A percentile compares a stretch with the other conserved stretches of the same genome.
phyloP scores from a whole-genome alignment of 2,113 vertebrate species.

The Salvator merianae region DNA sequence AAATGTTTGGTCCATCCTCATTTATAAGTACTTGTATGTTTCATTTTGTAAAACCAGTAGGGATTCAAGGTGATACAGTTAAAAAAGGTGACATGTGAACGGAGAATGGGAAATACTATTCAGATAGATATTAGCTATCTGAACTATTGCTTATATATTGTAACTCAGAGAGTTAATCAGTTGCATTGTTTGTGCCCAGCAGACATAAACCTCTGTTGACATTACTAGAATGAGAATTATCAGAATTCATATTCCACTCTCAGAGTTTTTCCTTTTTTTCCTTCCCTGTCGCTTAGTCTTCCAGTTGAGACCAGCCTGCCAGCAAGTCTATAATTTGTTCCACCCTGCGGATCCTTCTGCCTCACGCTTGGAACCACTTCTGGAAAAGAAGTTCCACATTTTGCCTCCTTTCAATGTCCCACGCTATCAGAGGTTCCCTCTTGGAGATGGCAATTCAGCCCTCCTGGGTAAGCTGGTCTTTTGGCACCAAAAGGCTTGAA shows the following conservation, averaged over 20 bases:
- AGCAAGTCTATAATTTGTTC: constrained; percentile 98
- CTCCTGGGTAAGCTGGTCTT: constrained; percentile 80
- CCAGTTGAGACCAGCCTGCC: constrained; percentile 92
- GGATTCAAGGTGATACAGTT: too few relatives aligned
- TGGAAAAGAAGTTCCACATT: constrained; percentile 92
- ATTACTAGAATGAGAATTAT: background rate
- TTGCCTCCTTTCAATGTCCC: constrained; percentile 90
- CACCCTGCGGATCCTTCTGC: constrained; percentile 97
- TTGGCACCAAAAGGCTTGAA: background rate
- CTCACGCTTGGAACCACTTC: constrained; percentile 93
- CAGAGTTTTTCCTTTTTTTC: constrained; percentile 5
- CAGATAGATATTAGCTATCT: constrained; percentile 5
- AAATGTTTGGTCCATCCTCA: background rate
- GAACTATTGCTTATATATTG: background rate
- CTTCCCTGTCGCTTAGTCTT: constrained; percentile 62
- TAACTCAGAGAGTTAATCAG: background rate
- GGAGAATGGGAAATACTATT: background rate
- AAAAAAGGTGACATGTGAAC: background rate
- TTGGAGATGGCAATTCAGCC: constrained; percentile 92
- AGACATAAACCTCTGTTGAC: background rate
- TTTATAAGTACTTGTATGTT: background rate
- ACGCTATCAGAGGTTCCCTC: constrained; percentile 95
- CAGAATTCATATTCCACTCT: background rate
- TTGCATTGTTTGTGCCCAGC: background rate
- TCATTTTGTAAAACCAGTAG: background rate